Percentiles rank a stretch among this genome's conserved stretches.
Conservation (phyloP, 2,113 vertebrate species). For the Coturnix japonica region DNA sequence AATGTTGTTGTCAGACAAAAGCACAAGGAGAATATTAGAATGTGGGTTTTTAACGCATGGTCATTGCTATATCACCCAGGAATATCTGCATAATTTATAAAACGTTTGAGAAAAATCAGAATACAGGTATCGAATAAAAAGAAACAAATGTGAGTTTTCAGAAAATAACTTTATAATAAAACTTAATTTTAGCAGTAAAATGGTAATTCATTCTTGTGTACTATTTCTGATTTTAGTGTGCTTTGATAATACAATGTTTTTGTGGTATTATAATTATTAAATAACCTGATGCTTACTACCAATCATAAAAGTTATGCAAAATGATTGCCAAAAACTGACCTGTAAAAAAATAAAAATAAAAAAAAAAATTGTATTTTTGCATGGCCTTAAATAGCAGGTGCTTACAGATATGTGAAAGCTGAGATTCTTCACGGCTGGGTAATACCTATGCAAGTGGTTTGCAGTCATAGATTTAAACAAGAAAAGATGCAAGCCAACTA, state of each 20-base stretch:
- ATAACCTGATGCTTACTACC: not conserved
- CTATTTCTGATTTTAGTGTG: not conserved
- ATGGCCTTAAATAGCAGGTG: not conserved
- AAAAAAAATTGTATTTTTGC: not conserved
- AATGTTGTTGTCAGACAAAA: not conserved
- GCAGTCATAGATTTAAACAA: not conserved
- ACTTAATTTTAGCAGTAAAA: not conserved
- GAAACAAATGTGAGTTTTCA: not conserved
- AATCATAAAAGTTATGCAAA: not conserved
- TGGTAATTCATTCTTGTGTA: not conserved
- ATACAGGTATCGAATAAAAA: not conserved
- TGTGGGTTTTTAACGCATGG: not conserved
- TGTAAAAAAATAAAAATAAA: not conserved
- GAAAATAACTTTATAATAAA: not conserved
- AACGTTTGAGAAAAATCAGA: not conserved
- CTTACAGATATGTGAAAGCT: not conserved
- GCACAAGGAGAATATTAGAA: not conserved
- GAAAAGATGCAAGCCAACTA: not conserved
- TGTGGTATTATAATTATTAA: accelerated
- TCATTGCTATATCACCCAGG: not conserved
- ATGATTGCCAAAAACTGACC: not conserved
- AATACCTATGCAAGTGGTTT: not conserved
- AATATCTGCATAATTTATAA: not conserved
- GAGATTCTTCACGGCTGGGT: accelerated
- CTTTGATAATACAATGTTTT: not conserved